Percentiles rank a stretch among this genome's conserved stretches.
Evolutionary conservation across 2,113 vertebrate genomes (phyloP).

Genomic region (Corapipo altera): DNA sequence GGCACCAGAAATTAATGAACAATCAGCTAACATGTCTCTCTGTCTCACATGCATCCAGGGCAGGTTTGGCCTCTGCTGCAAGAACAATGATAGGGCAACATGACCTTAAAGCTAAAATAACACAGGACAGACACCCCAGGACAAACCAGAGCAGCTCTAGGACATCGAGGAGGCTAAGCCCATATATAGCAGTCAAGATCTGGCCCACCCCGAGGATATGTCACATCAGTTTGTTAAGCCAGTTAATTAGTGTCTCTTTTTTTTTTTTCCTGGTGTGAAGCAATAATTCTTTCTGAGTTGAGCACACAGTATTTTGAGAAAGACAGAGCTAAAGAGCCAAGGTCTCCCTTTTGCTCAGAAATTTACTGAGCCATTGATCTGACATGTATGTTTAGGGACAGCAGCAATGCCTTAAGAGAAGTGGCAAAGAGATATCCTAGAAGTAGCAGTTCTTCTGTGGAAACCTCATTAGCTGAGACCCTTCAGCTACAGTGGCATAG

Average conservation of each 20-base stretch:
- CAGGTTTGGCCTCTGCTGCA: slow-evolving; percentile 13
- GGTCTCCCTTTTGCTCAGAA: not conserved
- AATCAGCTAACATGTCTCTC: not conserved
- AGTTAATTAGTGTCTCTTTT: not conserved
- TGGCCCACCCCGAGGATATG: not conserved
- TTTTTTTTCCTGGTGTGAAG: slow-evolving; percentile 5
- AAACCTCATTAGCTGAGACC: slow-evolving; percentile 12
- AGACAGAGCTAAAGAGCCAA: not conserved
- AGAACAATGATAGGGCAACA: not conserved
- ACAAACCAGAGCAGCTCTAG: not conserved
- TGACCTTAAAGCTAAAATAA: slow-evolving; percentile 28
- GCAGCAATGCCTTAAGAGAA: not conserved
- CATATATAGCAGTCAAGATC: slow-evolving; percentile 2
- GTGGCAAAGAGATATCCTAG: not conserved
- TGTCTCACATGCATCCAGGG: not conserved
- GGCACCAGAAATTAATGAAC: not conserved
- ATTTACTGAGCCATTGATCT: not conserved
- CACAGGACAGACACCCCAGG: not conserved
- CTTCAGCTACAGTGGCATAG: not conserved
- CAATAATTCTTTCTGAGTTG: not conserved
- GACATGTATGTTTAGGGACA: not conserved
- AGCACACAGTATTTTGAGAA: not conserved
- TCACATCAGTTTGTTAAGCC: not conserved
- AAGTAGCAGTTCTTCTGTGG: not conserved
- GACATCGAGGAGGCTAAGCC: not conserved